Evolutionary conservation across 1,140 invertebrate species (phyloP), one percentile per base, ranked within the genome.

Genomic region (Drosophila mojavensis): DNA sequence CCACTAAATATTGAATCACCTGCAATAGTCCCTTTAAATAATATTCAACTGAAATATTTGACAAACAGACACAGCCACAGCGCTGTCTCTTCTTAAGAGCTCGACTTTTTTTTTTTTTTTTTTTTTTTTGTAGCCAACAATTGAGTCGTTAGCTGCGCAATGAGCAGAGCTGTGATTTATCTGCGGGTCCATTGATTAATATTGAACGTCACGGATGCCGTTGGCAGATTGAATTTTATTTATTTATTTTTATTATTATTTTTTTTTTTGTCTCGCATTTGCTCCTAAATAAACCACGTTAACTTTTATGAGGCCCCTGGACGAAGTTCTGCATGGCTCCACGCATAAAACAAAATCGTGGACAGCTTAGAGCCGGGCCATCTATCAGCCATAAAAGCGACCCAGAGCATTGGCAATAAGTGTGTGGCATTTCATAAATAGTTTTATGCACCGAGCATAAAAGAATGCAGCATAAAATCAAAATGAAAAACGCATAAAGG

Each of bases 121-220:
- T 28, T 53, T 24, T 55, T 39, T 4, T 39, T 60, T 7, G 9
- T 1, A n/a, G 3, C n/a, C 48, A 66, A 54, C 53, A 67, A 54
- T 64, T 33, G 26, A 33, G 30, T 79, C 75, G 63, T 75, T 86
- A 63, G 75, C 75, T 64, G 65, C 55, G 61, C 56, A 84, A 80
- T 71, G 73, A 53, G 58, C 76, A 65, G 62, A 88, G 79, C 65
- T 70, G 65, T 73, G 82, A 86, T 86, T 88, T 86, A 88, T 86
- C 63, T 70, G 51, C 54, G 63, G 15, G 43, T 53, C 54, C 86
- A 86, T 88, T 86, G 83, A 86, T 86, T 86, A 82, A 82, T 83
- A 82, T 73, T 61, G 76, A 77, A 66, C 75, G 66, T 26, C 78
- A 41, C 47, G 53, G 47, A 39, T 56, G 41, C 43, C 36, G 36